Base-by-base conservation (phyloP, 2,888 invertebrate species). In the Rhamnusium bicolor region DNA sequence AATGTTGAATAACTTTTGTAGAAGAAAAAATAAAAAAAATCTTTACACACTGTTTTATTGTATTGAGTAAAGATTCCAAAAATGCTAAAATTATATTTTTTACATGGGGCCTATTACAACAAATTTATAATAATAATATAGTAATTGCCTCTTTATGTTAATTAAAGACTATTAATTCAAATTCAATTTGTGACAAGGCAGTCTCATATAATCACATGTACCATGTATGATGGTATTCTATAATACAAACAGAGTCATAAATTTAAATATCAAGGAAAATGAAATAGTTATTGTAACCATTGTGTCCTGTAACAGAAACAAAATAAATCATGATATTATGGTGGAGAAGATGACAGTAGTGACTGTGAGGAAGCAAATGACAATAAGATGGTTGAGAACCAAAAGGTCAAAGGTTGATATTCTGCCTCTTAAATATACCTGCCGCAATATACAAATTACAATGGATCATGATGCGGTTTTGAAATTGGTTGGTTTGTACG, bases 371-470 rank as follows among this genome's bases (percentile, higher is more conserved):
- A 67, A 67, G 66, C 66, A 67, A 14, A 24, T 51, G 66, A 56
- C 66, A 56, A 56, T 67, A 21, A 67, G 66, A 53, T 65, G 18
- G 65, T 53, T 51, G 53, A 65, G 29, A 53, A 12, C 65, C 32
- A 14, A 71, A 46, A 58, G 54, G 71, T 71, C 71, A 47, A 27
- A 66, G 65, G 71, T 71, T 63, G 56, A 71, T 65, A 29, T 54
- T 32, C 58, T 71, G 71, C 56, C 63, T 71, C 71, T 71, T 71
- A 71, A 71, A 71, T 65, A 71, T 51, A 49, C 49, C 56, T 14
- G 21, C 49, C 69, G 61, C 68, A 32, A 46, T 60, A 29, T 24
- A 27, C 54, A 27, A 14, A 40, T n/a, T 40, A 61, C 61, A 61
- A 61, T 61, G 56, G 66, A 56, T 67, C 66, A 46, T 67, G 54